Percentiles rank a stretch among this genome's conserved stretches.
These are phyloP conservation scores for Exephanes ischioxanthus DNA, from an alignment of 2,888 invertebrate species.

Conservation along the genomic window DNA sequence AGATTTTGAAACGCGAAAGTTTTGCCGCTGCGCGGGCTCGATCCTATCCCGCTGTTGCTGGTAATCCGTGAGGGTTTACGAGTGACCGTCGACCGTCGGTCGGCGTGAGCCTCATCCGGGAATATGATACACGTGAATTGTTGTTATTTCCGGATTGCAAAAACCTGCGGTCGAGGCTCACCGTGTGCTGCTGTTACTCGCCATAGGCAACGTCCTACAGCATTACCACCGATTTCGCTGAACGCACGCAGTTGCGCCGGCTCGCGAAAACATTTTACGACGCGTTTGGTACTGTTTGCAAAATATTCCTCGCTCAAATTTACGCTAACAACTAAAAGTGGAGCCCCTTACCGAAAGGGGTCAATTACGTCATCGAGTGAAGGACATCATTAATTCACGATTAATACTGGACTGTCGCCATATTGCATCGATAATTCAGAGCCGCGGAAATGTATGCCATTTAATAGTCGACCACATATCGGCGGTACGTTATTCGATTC, in stretches of 20 bases:
- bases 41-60: conserved; percentile 10
- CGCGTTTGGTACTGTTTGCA: background rate
- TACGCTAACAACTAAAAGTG: background rate
- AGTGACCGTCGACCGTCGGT: conserved; percentile 10
- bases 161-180: conserved; percentile 55
- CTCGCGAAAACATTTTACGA: background rate
- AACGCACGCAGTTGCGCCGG: background rate
- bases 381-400: background rate
- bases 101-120: conserved; percentile 26
- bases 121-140: conserved; percentile 58
- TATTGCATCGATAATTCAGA: background rate
- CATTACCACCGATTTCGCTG: background rate
- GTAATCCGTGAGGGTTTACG: conserved; percentile 42
- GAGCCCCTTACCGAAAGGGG: background rate
- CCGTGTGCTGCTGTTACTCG: conserved; percentile 26
- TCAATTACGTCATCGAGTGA: background rate
- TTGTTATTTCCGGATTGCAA: conserved; percentile 49
- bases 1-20: conserved; percentile 25
- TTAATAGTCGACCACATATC: background rate
- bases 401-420: background rate
- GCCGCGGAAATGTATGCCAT: background rate
- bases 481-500: background rate
- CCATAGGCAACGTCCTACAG: background rate
- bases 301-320: background rate
- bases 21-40: background rate